Evolutionary conservation across 2,113 vertebrate species (phyloP).

Genomic region (Pampusana beccarii): DNA sequence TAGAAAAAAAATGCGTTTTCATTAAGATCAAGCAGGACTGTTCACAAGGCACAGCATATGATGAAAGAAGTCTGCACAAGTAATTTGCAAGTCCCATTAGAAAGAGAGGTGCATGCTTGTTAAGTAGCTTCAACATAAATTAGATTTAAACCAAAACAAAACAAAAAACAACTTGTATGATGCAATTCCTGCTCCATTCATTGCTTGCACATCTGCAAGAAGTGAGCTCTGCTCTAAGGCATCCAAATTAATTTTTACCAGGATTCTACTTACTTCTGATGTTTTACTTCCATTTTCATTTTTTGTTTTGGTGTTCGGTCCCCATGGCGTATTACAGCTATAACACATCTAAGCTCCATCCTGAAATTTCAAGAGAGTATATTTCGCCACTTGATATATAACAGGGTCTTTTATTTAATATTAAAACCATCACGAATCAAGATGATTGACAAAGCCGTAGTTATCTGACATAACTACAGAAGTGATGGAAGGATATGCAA

Average conservation of each 20-base stretch:
- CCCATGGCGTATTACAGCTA: conserved; percentile 84
- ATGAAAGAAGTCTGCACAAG: not conserved
- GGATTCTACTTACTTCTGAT: conserved; percentile 75
- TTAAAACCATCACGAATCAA: not conserved
- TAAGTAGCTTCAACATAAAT: not conserved
- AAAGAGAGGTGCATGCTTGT: not conserved
- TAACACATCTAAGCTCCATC: conserved; percentile 90
- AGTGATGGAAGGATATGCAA: conserved; percentile 22
- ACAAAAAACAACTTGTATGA: not conserved
- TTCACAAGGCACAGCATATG: not conserved
- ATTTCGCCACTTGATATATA: not conserved
- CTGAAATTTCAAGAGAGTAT: conserved; percentile 65
- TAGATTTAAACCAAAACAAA: not conserved
- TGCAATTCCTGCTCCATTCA: not conserved
- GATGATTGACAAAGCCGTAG: not conserved
- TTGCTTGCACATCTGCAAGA: not conserved
- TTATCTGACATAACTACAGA: conserved; percentile 21
- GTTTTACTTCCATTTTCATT: conserved; percentile 89
- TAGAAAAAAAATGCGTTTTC: not conserved
- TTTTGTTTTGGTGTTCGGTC: conserved; percentile 85
- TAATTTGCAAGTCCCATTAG: not conserved
- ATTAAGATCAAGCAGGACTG: not conserved
- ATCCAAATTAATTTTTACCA: not conserved
- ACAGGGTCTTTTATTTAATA: not conserved
- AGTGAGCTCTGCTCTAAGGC: not conserved